Evolutionary conservation across 2,113 vertebrate species (phyloP).

Genomic region (Urocynchramus pylzowi): DNA sequence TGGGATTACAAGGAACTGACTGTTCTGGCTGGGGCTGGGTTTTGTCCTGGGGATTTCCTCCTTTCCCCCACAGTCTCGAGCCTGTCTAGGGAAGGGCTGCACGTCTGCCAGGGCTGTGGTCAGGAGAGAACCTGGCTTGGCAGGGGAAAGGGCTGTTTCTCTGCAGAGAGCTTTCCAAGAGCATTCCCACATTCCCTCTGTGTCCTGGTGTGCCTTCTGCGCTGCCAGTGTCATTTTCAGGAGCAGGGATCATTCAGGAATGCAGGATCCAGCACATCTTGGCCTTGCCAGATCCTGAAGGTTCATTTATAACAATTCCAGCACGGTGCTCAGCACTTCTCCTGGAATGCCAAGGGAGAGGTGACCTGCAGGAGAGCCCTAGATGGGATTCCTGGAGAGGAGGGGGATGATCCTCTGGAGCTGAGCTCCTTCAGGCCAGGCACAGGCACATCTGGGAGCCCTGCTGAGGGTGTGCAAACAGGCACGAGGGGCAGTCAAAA

Average conservation of each 20-base stretch:
- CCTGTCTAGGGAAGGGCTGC: not conserved
- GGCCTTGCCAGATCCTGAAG: not conserved
- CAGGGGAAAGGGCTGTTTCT: not conserved
- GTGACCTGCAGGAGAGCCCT: not conserved
- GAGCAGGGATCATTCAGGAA: not conserved
- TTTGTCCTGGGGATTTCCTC: not conserved
- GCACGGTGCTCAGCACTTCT: not conserved
- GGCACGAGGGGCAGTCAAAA: constrained; percentile 19
- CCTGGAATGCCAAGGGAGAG: not conserved
- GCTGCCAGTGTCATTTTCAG: not conserved
- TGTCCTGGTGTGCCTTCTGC: accelerated
- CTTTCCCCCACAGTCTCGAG: not conserved
- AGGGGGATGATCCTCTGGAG: not conserved
- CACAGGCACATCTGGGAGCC: not conserved
- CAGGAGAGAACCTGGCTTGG: not conserved
- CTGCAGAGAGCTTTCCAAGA: not conserved
- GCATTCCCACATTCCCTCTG: not conserved
- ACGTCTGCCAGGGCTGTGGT: not conserved
- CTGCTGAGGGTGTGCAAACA: constrained; percentile 20
- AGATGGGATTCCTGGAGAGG: not conserved
- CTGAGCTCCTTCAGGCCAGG: not conserved
- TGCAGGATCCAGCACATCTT: not conserved
- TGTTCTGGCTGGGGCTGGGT: not conserved
- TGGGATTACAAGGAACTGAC: not conserved
- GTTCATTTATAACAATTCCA: not conserved